Conservation (phyloP, 2,888 invertebrate genomes). For the Disparrhopalites patrizii region DNA sequence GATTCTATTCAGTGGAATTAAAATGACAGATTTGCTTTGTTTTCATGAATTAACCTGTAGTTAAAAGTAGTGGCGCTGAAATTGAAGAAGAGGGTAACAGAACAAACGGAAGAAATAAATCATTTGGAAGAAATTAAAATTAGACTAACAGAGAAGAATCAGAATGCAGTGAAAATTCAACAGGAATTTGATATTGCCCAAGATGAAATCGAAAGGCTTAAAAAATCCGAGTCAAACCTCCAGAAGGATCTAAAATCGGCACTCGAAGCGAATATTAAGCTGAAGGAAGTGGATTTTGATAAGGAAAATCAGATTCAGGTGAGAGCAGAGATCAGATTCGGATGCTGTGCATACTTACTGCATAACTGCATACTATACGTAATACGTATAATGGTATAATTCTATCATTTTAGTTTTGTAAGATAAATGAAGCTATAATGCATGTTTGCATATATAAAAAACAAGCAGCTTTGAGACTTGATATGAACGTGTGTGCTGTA, state of each 20-base stretch:
- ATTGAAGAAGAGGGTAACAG: constrained; percentile 40
- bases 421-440: no score
- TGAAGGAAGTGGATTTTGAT: constrained; percentile 37
- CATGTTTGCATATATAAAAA: no score
- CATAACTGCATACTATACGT: neutral
- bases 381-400: neutral
- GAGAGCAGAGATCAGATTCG: no score
- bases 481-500: no score
- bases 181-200: constrained; percentile 46
- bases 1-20: neutral
- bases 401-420: neutral
- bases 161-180: constrained; percentile 45
- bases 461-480: no score
- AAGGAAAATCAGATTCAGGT: constrained; percentile 34
- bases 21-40: neutral
- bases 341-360: no score
- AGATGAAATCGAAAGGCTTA: constrained; percentile 45
- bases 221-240: constrained; percentile 34
- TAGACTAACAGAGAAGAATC: constrained; percentile 32
- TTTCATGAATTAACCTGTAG: constrained; percentile 17
- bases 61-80: constrained; percentile 43
- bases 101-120: constrained; percentile 43
- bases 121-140: constrained; percentile 36
- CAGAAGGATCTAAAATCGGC: constrained; percentile 44
- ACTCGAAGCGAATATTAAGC: constrained; percentile 40